Percentiles rank a stretch among this genome's conserved stretches.
Conservation (phyloP, 2,888 invertebrate genomes). For the Drosophila atroscutellata region DNA sequence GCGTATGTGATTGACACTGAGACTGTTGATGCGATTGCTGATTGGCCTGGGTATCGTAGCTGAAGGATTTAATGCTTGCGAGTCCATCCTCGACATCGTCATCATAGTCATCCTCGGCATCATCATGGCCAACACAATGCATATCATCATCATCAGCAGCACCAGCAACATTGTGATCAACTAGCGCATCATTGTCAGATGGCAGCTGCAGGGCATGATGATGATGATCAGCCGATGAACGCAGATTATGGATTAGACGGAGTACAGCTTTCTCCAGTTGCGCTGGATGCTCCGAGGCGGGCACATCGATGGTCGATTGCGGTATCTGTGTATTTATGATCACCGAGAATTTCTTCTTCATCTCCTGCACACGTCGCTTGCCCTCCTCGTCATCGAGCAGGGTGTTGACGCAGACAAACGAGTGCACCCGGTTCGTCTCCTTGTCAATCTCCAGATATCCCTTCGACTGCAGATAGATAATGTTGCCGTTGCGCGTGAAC, state of each 20-base stretch:
- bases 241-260: conserved; percentile 87
- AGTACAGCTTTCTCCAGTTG: conserved; percentile 90
- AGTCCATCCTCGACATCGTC: conserved; percentile 39
- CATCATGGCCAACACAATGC: conserved; percentile 1
- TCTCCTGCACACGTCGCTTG: conserved; percentile 89
- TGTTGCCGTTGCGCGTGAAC: conserved; percentile 92
- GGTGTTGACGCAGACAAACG: conserved; percentile 94
- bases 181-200: conserved; percentile 23
- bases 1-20: conserved; percentile 28
- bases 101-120: conserved; percentile 8
- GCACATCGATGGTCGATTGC: conserved; percentile 82
- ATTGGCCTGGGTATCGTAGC: conserved; percentile 27
- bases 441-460: conserved; percentile 94
- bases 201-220: conserved; percentile 27
- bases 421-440: conserved; percentile 90
- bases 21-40: conserved; percentile 33
- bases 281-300: conserved; percentile 89
- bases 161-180: conserved; percentile 26
- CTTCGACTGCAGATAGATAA: conserved; percentile 93
- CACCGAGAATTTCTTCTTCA: conserved; percentile 92
- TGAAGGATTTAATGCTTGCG: conserved; percentile 27
- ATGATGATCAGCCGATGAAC: conserved; percentile 68
- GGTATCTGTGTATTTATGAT: conserved; percentile 87
- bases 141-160: conserved; percentile 29
- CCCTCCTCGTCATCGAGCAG: conserved; percentile 91